Percentiles rank a stretch among this genome's conserved stretches.
Conservation (phyloP, 2,797 vertebrate genomes). For the Pangasius djambal region DNA sequence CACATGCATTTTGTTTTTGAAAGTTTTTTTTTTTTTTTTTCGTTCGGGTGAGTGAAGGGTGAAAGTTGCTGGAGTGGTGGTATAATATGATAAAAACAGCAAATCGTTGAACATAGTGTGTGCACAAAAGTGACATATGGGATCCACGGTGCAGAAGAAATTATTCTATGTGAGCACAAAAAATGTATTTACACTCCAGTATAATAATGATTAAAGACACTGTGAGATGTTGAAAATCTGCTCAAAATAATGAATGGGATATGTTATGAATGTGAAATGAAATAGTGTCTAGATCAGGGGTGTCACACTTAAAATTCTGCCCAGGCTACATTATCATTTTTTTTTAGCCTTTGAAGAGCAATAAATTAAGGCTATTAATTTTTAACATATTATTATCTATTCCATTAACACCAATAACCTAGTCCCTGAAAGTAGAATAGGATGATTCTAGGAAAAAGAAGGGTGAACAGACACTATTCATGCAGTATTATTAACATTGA, state of each 20-base stretch:
- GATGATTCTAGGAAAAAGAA: background rate
- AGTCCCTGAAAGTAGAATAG: background rate
- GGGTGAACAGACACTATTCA: background rate
- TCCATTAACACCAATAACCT: conserved; percentile 2
- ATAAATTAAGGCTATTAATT: background rate
- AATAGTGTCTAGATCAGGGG: background rate
- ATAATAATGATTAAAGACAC: background rate
- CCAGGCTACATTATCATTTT: background rate
- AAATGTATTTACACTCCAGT: background rate
- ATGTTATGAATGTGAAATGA: background rate
- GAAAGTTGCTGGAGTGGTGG: too few relatives aligned
- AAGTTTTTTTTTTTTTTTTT: too few relatives aligned
- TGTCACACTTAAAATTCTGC: background rate
- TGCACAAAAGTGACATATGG: background rate
- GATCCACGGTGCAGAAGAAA: background rate
- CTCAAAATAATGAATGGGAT: background rate
- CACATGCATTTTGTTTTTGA: too few relatives aligned
- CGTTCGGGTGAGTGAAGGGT: too few relatives aligned
- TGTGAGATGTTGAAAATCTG: background rate
- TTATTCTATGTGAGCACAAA: background rate
- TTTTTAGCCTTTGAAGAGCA: background rate
- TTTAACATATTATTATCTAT: conserved; percentile 4
- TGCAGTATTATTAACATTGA: background rate
- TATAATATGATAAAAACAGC: background rate
- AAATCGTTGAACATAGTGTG: background rate